These are phyloP conservation scores for Nyleta sp. DNA, from an alignment of 2,888 invertebrate species.

Conservation along the genomic window DNA sequence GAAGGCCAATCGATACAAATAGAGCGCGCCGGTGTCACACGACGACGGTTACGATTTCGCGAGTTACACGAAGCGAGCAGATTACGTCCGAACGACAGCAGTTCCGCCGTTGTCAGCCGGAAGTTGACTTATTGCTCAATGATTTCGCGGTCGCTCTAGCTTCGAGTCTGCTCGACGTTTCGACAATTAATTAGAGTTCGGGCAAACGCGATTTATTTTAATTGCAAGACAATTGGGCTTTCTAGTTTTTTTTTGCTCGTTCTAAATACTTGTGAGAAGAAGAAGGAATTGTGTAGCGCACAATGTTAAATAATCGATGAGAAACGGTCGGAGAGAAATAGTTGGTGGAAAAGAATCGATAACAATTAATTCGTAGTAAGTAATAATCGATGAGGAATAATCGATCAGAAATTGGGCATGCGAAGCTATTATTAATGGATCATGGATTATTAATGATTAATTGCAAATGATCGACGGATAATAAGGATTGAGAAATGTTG, in stretches of 20 bases:
- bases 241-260: neutral
- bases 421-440: too few relatives aligned
- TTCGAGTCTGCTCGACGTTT: neutral
- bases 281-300: too few relatives aligned
- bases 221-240: neutral
- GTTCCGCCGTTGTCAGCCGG: slow-evolving; percentile 35
- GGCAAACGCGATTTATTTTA: slow-evolving; percentile 5
- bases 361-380: too few relatives aligned
- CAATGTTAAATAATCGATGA: too few relatives aligned
- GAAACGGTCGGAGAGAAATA: too few relatives aligned
- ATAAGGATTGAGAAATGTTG: too few relatives aligned
- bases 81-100: slow-evolving; percentile 36
- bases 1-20: slow-evolving; percentile 39
- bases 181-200: slow-evolving; percentile 20
- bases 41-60: slow-evolving; percentile 4
- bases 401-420: too few relatives aligned
- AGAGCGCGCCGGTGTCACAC: slow-evolving; percentile 11
- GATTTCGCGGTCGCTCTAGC: slow-evolving; percentile 20
- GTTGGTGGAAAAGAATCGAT: too few relatives aligned
- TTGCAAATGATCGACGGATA: too few relatives aligned
- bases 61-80: slow-evolving; percentile 13
- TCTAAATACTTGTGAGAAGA: too few relatives aligned
- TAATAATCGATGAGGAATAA: too few relatives aligned
- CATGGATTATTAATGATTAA: too few relatives aligned
- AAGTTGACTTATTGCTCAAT: slow-evolving; percentile 50